These are phyloP conservation scores for Grallaria varia DNA, from an alignment of 2,113 vertebrate genomes.

Conservation along the genomic window DNA sequence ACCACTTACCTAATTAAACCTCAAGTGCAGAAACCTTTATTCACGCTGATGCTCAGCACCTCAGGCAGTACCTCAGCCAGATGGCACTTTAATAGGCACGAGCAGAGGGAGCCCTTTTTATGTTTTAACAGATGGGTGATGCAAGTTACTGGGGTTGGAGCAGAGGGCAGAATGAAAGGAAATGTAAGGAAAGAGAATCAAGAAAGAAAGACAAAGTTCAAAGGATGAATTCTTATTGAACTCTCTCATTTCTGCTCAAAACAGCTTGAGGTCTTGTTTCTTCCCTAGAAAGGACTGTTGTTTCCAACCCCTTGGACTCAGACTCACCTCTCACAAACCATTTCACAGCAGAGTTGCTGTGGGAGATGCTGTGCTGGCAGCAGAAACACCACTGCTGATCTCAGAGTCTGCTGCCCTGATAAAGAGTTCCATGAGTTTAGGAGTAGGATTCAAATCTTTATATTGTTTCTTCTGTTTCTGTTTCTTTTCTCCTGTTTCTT, in stretches of 20 bases:
- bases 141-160: background rate
- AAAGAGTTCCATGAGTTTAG: background rate
- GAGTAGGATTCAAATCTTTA: background rate
- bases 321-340: background rate
- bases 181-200: background rate
- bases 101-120: constrained; percentile 15
- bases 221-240: background rate
- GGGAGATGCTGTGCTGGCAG: background rate
- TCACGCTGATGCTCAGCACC: constrained; percentile 17
- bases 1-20: constrained; percentile 55
- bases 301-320: background rate
- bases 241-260: background rate
- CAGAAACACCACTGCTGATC: background rate
- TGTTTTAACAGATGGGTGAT: constrained; percentile 48
- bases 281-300: background rate
- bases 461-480: background rate
- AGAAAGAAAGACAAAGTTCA: background rate
- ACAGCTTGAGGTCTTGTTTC: background rate
- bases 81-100: constrained; percentile 49
- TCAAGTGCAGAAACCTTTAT: background rate
- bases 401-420: background rate
- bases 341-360: background rate
- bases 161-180: background rate
- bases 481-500: background rate
- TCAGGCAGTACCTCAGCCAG: constrained; percentile 50